phyloP scores from a whole-genome alignment of 2,888 invertebrate species.

The Sylvicola fuscatus region DNA sequence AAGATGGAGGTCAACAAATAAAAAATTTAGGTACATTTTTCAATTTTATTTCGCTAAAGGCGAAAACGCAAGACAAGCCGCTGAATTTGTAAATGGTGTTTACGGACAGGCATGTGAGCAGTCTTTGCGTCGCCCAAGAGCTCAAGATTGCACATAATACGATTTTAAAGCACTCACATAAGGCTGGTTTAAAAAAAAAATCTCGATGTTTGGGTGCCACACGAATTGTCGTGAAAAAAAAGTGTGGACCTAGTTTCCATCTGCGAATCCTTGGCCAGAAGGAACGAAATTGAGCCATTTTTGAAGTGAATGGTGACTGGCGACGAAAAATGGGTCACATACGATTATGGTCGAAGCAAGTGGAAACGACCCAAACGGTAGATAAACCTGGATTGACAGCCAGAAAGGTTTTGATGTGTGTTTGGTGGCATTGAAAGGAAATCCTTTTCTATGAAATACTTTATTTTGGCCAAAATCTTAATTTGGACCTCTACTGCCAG shows the following conservation, averaged over 20 bases:
- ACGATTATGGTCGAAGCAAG: conserved; percentile 7
- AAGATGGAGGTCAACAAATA: too few species aligned
- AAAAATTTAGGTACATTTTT: too few species aligned
- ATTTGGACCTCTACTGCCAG: conserved; percentile 9
- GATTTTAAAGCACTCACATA: conserved; percentile 8
- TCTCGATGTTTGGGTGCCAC: conserved; percentile 7
- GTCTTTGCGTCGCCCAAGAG: conserved; percentile 6
- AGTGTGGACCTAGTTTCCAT: conserved; percentile 6
- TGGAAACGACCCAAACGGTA: conserved; percentile 7
- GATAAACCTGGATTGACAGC: conserved; percentile 8
- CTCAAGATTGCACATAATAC: conserved; percentile 7
- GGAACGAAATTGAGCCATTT: conserved; percentile 10
- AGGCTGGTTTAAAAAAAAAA: conserved; percentile 8
- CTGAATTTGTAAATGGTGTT: too few species aligned
- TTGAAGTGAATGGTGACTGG: conserved; percentile 8
- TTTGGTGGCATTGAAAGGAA: conserved; percentile 11
- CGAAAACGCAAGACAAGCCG: too few species aligned
- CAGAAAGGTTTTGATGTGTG: conserved; percentile 9
- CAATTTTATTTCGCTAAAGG: too few species aligned
- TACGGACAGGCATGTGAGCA: too few species aligned
- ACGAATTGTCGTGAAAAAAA: conserved; percentile 3
- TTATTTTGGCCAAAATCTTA: conserved; percentile 7
- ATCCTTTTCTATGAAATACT: conserved; percentile 9
- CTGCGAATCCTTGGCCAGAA: conserved; percentile 8
- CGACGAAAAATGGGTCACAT: conserved; percentile 10